Conservation (phyloP, 2,113 vertebrate genomes). For the Promerops cafer region DNA sequence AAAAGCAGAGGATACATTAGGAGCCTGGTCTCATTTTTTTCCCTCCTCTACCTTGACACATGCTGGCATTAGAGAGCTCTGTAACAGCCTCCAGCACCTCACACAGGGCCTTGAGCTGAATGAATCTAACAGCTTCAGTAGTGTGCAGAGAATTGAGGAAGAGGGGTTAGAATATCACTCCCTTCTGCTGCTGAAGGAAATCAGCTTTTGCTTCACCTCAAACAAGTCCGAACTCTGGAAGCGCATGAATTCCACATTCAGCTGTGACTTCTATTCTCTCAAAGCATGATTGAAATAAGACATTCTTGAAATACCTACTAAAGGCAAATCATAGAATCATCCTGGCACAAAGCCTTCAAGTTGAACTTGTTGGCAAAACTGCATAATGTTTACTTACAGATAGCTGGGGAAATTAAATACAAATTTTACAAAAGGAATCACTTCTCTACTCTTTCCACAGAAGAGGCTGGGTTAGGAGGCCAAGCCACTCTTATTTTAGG, state of each 20-base stretch:
- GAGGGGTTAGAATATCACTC: background rate
- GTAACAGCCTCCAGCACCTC: background rate
- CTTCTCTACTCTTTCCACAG: background rate
- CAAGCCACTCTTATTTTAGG: background rate
- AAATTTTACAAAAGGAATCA: background rate
- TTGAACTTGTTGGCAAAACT: background rate
- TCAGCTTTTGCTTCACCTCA: background rate
- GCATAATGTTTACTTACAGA: background rate
- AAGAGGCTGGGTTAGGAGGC: background rate
- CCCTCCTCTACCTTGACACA: too few species aligned
- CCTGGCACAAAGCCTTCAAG: background rate
- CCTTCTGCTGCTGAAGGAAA: background rate
- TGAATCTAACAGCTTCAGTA: background rate
- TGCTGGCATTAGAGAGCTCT: background rate
- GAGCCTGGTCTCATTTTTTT: background rate
- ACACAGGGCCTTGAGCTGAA: background rate
- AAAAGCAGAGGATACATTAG: background rate
- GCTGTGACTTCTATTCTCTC: background rate
- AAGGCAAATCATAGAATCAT: background rate
- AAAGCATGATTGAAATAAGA: background rate
- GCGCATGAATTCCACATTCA: background rate
- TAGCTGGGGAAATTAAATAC: background rate
- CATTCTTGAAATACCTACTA: slow-evolving; percentile 7
- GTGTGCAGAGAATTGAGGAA: background rate
- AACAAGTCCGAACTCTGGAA: background rate